Evolutionary conservation across 2,113 vertebrate genomes (phyloP).

Genomic region (Anser brachyrhynchus): DNA sequence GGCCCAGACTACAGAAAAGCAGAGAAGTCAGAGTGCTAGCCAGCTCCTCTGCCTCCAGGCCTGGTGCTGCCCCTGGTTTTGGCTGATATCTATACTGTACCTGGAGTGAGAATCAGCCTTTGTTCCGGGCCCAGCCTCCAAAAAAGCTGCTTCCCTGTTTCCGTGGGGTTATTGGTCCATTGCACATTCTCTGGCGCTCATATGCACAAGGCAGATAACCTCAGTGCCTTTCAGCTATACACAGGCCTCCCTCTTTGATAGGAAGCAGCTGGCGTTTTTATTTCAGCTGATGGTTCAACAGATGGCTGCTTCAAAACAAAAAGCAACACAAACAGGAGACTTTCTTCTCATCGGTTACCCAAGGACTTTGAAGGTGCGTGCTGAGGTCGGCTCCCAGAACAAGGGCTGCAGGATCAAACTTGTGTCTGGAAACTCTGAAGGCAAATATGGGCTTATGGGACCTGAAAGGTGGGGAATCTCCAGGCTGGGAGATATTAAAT

Average conservation of each 20-base stretch:
- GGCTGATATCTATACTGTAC: too few relatives aligned
- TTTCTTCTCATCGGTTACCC: not conserved
- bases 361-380: accelerated
- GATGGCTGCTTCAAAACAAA: not conserved
- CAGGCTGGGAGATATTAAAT: not conserved
- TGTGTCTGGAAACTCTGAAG: not conserved
- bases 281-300: not conserved
- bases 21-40: not conserved
- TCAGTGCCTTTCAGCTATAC: not conserved
- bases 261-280: not conserved
- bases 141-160: not conserved
- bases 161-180: not conserved
- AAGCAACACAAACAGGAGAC: not conserved
- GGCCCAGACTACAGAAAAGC: not conserved
- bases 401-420: not conserved
- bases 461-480: not conserved
- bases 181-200: not conserved
- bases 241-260: not conserved
- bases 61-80: not conserved
- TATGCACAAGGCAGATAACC: not conserved
- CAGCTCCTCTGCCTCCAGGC: not conserved
- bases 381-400: not conserved
- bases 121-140: not conserved
- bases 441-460: not conserved
- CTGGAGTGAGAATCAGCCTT: not conserved